A percentile compares a stretch with the other conserved stretches of the same genome.
phyloP scores from a whole-genome alignment of 2,797 vertebrate species.

The Tolypeutes matacus region DNA sequence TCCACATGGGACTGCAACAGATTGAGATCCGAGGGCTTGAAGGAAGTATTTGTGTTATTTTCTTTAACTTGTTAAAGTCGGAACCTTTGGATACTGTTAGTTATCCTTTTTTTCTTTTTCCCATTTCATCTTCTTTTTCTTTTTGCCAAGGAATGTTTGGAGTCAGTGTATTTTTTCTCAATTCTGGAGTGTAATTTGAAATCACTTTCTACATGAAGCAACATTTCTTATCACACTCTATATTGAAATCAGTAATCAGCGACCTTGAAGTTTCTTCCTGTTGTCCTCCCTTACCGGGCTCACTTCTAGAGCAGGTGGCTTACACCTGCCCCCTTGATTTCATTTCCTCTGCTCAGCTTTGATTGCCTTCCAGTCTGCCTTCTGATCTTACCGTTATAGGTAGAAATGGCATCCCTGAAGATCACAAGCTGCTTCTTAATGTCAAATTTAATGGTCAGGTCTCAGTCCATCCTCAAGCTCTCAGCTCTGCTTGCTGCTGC shows the following conservation, averaged over 20 bases:
- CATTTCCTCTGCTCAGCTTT: not conserved
- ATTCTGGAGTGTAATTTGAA: not conserved
- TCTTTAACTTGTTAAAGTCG: not conserved
- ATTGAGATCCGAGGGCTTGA: not conserved
- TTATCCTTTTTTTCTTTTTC: not conserved
- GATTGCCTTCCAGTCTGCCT: not conserved
- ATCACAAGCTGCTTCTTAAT: not conserved
- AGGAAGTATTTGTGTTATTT: not conserved
- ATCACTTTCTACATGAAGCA: not conserved
- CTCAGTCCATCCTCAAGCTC: not conserved
- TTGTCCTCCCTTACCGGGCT: not conserved
- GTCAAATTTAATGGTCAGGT: not conserved
- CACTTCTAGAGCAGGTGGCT: not conserved
- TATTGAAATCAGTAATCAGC: not conserved
- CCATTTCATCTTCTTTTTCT: not conserved
- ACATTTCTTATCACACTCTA: not conserved
- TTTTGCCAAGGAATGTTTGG: not conserved
- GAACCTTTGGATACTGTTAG: not conserved
- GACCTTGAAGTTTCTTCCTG: not conserved
- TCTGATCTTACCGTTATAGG: not conserved
- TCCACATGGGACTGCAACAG: fast-evolving
- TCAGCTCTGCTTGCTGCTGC: fast-evolving
- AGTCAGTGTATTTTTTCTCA: not conserved
- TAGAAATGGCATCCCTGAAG: not conserved
- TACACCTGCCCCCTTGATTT: not conserved